phyloP scores from a whole-genome alignment of 2,113 vertebrate species.

The Tetrax tetrax region DNA sequence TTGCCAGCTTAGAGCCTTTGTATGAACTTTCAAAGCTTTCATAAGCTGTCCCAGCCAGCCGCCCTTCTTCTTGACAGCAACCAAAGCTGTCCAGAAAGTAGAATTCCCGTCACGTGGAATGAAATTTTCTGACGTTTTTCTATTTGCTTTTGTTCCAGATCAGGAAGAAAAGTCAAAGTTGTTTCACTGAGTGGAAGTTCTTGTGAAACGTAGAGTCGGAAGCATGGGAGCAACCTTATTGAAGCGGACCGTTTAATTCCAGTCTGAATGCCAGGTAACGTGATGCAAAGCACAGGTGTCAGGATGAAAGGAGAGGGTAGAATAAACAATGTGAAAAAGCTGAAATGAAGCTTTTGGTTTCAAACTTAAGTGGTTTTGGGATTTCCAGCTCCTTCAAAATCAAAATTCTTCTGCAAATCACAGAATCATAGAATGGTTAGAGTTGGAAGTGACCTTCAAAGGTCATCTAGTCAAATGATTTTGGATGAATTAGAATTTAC shows the following conservation, averaged over 20 bases:
- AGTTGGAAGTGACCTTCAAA: too few species aligned
- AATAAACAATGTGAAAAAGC: background rate
- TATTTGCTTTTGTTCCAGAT: background rate
- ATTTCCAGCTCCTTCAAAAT: background rate
- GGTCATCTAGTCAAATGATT: background rate
- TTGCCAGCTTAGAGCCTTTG: constrained; percentile 11
- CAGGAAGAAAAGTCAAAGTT: background rate
- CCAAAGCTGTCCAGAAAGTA: background rate
- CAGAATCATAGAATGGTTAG: too few species aligned
- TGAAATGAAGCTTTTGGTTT: background rate
- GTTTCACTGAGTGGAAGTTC: background rate
- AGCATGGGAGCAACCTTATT: accelerated
- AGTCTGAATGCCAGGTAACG: background rate
- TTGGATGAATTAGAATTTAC: background rate
- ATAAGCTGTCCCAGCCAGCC: background rate
- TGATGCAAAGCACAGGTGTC: accelerated
- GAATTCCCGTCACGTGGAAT: background rate
- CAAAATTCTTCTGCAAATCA: background rate
- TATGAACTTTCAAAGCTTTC: background rate
- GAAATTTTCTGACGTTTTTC: background rate
- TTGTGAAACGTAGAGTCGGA: background rate
- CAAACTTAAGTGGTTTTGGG: background rate
- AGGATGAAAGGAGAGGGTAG: background rate
- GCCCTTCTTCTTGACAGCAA: background rate
- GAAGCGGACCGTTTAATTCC: background rate